Evolutionary conservation across 2,888 invertebrate genomes (phyloP).

Genomic region (Metacarcinus magister): DNA sequence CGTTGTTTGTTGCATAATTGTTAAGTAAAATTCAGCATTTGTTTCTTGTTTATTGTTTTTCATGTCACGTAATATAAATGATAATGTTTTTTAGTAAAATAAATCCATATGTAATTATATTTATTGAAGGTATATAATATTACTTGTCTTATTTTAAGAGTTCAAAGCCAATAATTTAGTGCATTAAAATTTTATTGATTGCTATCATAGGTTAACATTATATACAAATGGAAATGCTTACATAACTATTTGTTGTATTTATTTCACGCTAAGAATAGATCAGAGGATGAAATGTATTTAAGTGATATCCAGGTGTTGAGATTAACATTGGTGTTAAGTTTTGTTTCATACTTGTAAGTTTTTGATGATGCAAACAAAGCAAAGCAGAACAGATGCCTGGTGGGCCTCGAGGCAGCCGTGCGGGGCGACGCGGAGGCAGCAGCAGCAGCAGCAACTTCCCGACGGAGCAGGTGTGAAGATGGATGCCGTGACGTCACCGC

Average conservation of each 20-base stretch:
- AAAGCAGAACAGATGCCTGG: neutral
- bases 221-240: neutral
- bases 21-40: neutral
- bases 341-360: neutral
- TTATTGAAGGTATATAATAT: constrained; percentile 10
- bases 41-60: neutral
- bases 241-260: neutral
- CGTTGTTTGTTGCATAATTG: neutral
- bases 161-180: neutral
- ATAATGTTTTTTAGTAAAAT: constrained; percentile 20
- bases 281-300: neutral
- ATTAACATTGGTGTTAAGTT: neutral
- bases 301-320: neutral
- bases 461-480: neutral
- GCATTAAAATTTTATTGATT: neutral
- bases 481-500: constrained; percentile 70
- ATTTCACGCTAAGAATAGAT: neutral
- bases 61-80: neutral
- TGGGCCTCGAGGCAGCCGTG: neutral
- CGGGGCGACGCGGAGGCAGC: neutral
- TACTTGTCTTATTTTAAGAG: neutral
- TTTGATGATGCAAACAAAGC: neutral
- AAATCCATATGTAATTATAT: neutral
- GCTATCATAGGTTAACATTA: neutral
- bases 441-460: constrained; percentile 5